phyloP scores from a whole-genome alignment of 2,888 invertebrate species.

The Beris chalybata region DNA sequence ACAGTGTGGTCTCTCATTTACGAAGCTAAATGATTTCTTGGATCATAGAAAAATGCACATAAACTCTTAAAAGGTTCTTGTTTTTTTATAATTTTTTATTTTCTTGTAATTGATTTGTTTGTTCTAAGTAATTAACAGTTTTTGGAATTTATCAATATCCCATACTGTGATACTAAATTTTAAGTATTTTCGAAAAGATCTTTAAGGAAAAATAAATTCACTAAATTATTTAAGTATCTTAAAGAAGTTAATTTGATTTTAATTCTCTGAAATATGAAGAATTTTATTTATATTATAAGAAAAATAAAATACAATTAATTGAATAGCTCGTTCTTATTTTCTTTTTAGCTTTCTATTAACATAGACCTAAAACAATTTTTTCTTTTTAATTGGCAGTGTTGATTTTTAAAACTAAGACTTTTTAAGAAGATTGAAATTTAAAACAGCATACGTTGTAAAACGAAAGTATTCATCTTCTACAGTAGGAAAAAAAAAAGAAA shows the following conservation, averaged over 20 bases:
- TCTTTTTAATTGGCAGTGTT: no score
- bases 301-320: slow-evolving; percentile 2
- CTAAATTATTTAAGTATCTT: not conserved
- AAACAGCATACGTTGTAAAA: no score
- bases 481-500: no score
- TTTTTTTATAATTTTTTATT: not conserved
- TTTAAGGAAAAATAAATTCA: not conserved
- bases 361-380: not conserved
- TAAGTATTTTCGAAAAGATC: slow-evolving; percentile 11
- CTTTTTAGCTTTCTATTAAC: not conserved
- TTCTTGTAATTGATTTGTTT: not conserved
- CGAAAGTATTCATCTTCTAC: no score
- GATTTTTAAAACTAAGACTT: no score
- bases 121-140: not conserved
- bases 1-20: slow-evolving; percentile 31
- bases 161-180: slow-evolving; percentile 29
- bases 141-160: slow-evolving; percentile 8
- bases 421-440: no score
- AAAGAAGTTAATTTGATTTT: slow-evolving; percentile 1
- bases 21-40: slow-evolving; percentile 13
- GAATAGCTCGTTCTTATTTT: not conserved
- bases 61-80: not conserved
- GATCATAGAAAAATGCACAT: slow-evolving; percentile 32
- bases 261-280: not conserved
- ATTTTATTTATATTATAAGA: not conserved